Percentiles rank a stretch among this genome's conserved stretches.
Conservation (phyloP, 2,797 vertebrate genomes). For the Thaleichthys pacificus region DNA sequence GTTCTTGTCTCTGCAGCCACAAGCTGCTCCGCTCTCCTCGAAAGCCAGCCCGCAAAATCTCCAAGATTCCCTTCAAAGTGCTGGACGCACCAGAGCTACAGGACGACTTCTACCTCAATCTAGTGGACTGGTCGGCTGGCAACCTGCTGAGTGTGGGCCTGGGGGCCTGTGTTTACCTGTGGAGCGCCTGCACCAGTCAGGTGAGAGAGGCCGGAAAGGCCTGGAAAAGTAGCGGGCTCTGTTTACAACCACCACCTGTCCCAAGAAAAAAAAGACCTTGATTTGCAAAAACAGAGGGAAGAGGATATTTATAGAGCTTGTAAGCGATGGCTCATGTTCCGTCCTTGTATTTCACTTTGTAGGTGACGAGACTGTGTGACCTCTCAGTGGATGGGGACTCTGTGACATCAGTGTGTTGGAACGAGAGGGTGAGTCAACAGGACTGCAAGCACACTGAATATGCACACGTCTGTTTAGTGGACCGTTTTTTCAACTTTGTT, state of each 20-base stretch:
- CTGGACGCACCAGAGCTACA: slow-evolving; percentile 84
- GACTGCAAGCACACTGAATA: neutral
- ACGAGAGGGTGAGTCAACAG: slow-evolving; percentile 75
- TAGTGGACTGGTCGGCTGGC: slow-evolving; percentile 83
- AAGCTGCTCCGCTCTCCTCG: slow-evolving; percentile 82
- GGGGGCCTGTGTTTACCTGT: slow-evolving; percentile 83
- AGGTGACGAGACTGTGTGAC: slow-evolving; percentile 83
- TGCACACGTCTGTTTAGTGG: neutral
- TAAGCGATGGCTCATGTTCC: no score
- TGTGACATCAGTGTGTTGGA: slow-evolving; percentile 84
- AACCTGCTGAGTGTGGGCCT: slow-evolving; percentile 84
- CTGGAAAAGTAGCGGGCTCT: neutral
- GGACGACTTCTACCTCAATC: slow-evolving; percentile 86
- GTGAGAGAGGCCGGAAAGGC: slow-evolving; percentile 49
- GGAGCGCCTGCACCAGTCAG: slow-evolving; percentile 85
- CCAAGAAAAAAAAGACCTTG: no score
- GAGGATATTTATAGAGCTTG: neutral
- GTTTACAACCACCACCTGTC: neutral
- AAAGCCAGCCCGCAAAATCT: slow-evolving; percentile 84
- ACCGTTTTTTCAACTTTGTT: neutral
- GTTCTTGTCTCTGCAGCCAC: slow-evolving; percentile 61
- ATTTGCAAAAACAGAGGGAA: neutral
- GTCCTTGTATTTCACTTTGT: slow-evolving; percentile 18
- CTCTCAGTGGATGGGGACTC: slow-evolving; percentile 84
- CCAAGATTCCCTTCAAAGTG: slow-evolving; percentile 86